Evolutionary conservation across 1,140 invertebrate species (phyloP).

Genomic region (Goniozus legneri): DNA sequence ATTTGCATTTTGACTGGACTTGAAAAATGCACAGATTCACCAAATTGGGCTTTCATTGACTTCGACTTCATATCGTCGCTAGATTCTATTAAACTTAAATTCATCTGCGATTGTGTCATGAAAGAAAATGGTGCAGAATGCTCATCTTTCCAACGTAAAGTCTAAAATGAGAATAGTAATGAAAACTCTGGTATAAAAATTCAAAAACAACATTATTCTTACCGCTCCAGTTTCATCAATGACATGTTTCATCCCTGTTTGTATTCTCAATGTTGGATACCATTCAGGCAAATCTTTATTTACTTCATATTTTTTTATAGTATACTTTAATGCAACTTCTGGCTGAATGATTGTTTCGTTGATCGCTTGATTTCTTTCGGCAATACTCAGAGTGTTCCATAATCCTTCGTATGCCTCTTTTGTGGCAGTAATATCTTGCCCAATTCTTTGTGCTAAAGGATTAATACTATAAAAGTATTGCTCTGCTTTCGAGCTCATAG

Average conservation of each 20-base stretch:
- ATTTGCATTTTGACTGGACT: slow-evolving; percentile 36
- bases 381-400: slow-evolving; percentile 64
- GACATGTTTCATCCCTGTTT: slow-evolving; percentile 56
- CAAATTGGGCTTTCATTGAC: slow-evolving; percentile 26
- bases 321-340: slow-evolving; percentile 67
- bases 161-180: slow-evolving; percentile 34
- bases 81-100: slow-evolving; percentile 58
- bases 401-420: slow-evolving; percentile 67
- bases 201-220: slow-evolving; percentile 9
- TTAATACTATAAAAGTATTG: slow-evolving; percentile 71
- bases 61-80: slow-evolving; percentile 24
- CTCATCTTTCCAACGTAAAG: slow-evolving; percentile 65
- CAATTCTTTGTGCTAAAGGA: slow-evolving; percentile 65
- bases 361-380: slow-evolving; percentile 70
- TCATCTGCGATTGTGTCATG: slow-evolving; percentile 74
- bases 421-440: slow-evolving; percentile 65
- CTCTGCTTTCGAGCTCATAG: slow-evolving; percentile 51
- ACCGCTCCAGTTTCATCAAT: slow-evolving; percentile 55
- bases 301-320: slow-evolving; percentile 47
- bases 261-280: slow-evolving; percentile 53
- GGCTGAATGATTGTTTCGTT: slow-evolving; percentile 75
- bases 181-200: not conserved
- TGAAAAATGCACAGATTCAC: slow-evolving; percentile 33
- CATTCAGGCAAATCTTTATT: slow-evolving; percentile 40
- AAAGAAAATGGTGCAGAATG: slow-evolving; percentile 77